A percentile compares a stretch with the other conserved stretches of the same genome.
Conservation (phyloP, 2,797 vertebrate genomes). For the Catharus ustulatus region DNA sequence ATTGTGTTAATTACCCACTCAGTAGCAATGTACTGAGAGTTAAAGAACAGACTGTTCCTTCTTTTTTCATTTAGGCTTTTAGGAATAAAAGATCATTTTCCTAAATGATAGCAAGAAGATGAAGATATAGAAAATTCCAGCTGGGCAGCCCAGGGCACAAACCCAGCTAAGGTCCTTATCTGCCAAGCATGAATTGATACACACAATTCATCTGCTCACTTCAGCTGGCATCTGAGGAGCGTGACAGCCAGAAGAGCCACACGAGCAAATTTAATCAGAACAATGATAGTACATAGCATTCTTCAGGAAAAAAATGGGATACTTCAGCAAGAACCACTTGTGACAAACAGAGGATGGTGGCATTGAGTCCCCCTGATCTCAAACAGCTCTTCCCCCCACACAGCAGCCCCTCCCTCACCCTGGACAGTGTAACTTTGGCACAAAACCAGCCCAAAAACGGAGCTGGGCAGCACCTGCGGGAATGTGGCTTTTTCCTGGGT, state of each 20-base stretch:
- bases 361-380: fast-evolving
- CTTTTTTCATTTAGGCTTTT: not conserved
- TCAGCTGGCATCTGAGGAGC: not conserved
- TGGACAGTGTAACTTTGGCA: fast-evolving
- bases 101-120: fast-evolving
- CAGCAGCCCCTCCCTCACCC: not conserved
- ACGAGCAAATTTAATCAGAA: not conserved
- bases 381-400: not conserved
- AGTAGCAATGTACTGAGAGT: not conserved
- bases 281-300: not conserved
- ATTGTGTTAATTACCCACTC: not conserved
- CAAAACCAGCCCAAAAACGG: not conserved
- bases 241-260: not conserved
- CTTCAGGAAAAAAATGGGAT: not conserved
- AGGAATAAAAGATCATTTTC: not conserved
- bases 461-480: fast-evolving
- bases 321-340: not conserved
- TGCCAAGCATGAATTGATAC: not conserved
- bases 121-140: not conserved
- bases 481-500: fast-evolving
- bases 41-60: not conserved
- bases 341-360: not conserved
- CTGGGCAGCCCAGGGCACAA: not conserved
- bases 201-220: not conserved
- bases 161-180: not conserved